Evolutionary conservation across 2,113 vertebrate species (phyloP), one percentile per base, ranked within the genome.

Genomic region (Microcebus murinus): DNA sequence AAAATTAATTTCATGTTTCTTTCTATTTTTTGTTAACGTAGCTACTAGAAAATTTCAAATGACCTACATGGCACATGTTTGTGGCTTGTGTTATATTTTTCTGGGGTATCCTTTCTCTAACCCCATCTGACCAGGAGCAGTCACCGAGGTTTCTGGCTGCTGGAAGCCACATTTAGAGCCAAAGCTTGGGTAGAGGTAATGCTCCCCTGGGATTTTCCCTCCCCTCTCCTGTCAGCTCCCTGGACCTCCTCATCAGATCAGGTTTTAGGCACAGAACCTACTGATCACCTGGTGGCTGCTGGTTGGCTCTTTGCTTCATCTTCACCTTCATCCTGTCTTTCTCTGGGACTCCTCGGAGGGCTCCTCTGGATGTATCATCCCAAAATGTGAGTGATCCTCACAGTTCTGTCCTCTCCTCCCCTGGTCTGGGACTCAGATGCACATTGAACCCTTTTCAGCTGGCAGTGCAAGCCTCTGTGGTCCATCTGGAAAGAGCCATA

Each of bases 401-500:
- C n/a, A 1, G 2, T 57, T 34, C 55, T 65, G 90, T 45, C 36
- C 55, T 90, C 48, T 10, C 55, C 13, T 76, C 45, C 12, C 20
- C 7, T 31, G 87, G 36, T 67, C 90, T 52, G 23, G 42, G 48
- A 63, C 12, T 97, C 42, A 86, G 94, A 83, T 70, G 82, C 91
- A 86, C 83, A 86, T 0, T 80, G 71, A 90, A 48, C 42, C 1
- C 34, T 83, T 93, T 95, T 86, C 57, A 70, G 2, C 36, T 57
- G 95, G 18, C 21, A 70, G 20, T 3, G 73, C 11, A 42, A 61
- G 11, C 20, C 48, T 93, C 25, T 2, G 0, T 21, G 0, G 73
- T 89, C 39, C 31, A 45, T n/a, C 52, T 96, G 91, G 89, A 25
- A 67, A 68, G 88, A 94, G 31, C 90, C 96, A 61, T 88, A 95